A percentile compares a stretch with the other conserved stretches of the same genome.
These are phyloP conservation scores for Zygogramma bicolorata DNA, from an alignment of 2,888 invertebrate genomes.

Conservation along the genomic window DNA sequence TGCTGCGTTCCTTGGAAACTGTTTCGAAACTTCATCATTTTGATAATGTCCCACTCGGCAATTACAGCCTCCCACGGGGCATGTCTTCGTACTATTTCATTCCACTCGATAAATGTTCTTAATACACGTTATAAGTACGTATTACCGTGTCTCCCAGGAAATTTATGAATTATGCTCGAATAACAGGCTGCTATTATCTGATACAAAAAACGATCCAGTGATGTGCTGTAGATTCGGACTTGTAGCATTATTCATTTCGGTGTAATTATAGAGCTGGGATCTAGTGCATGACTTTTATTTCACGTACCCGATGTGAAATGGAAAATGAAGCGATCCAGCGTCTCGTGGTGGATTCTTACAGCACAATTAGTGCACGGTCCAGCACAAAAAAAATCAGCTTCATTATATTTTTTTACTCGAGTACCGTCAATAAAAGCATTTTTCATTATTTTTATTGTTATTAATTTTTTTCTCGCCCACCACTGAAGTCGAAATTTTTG, in stretches of 20 bases:
- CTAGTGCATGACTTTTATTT: conserved; percentile 16
- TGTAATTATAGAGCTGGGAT: conserved; percentile 19
- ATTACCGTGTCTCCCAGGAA: conserved; percentile 39
- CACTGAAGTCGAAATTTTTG: too few species aligned
- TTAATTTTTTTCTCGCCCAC: too few species aligned
- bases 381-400: too few species aligned
- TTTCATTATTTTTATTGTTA: too few species aligned
- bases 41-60: conserved; percentile 28
- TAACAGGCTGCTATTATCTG: conserved; percentile 39
- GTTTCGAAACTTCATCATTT: background rate
- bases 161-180: conserved; percentile 39
- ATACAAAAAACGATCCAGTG: conserved; percentile 28
- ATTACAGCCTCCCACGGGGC: conserved; percentile 21
- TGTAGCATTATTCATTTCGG: conserved; percentile 18
- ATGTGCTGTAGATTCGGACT: conserved; percentile 30
- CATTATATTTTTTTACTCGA: too few species aligned
- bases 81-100: conserved; percentile 29
- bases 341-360: too few species aligned
- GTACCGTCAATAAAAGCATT: too few species aligned
- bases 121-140: conserved; percentile 35
- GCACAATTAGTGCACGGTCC: too few species aligned
- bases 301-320: conserved; percentile 6
- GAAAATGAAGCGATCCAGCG: background rate
- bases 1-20: background rate
- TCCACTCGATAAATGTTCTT: conserved; percentile 40